These are phyloP conservation scores for Sorex fumeus DNA, from an alignment of 2,113 vertebrate genomes.

Conservation along the genomic window DNA sequence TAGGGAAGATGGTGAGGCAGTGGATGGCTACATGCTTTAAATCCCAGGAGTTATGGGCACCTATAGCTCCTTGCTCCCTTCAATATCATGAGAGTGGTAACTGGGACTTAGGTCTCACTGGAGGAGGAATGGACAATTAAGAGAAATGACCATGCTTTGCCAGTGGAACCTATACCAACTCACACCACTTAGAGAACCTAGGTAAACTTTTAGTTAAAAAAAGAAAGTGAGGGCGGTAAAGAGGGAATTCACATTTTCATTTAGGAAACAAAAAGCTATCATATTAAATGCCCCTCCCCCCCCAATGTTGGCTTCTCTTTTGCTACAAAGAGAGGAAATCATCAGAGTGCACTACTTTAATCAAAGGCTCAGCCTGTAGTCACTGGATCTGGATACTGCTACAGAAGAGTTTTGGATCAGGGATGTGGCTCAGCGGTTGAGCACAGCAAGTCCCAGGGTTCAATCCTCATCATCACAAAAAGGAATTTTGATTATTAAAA, in stretches of 20 bases:
- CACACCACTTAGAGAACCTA: neutral
- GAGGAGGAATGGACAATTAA: neutral
- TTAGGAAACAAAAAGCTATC: neutral
- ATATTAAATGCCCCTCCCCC: neutral
- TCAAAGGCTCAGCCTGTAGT: neutral
- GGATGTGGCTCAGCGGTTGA: too few species aligned
- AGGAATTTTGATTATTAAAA: neutral
- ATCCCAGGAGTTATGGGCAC: too few species aligned
- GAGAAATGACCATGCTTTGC: neutral
- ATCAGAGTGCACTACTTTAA: neutral
- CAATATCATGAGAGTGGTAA: neutral
- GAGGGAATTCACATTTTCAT: neutral
- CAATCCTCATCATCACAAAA: too few species aligned
- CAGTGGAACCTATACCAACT: neutral
- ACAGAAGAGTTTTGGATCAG: neutral
- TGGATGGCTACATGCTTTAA: accelerated
- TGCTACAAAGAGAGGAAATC: neutral
- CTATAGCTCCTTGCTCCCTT: accelerated
- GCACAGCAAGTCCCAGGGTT: too few species aligned
- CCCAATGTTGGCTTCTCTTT: neutral
- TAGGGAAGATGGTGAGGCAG: neutral
- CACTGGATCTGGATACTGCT: neutral
- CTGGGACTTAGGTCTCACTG: neutral
- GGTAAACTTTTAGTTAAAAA: neutral
- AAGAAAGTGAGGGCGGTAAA: neutral